Evolutionary conservation across 2,797 vertebrate genomes (phyloP).

Genomic region (Apodemus agrarius): DNA sequence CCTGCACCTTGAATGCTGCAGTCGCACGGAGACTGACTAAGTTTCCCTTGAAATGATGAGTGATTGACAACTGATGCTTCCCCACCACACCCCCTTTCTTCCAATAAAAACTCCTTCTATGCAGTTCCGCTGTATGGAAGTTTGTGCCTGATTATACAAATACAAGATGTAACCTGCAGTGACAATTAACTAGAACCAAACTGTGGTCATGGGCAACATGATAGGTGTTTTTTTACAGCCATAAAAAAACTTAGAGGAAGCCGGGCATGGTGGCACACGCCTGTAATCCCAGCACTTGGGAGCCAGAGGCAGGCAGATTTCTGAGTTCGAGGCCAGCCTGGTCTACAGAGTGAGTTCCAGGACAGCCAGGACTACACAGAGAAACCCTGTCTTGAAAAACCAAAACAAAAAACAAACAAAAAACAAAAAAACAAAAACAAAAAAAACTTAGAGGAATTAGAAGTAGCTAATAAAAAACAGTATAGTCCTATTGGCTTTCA

Average conservation of each 20-base stretch:
- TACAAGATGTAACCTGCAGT: background rate
- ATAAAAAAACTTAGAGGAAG: background rate
- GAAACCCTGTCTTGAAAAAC: no score
- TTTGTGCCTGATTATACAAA: slow-evolving; percentile 10
- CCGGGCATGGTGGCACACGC: no score
- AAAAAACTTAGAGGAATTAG: no score
- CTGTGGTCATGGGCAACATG: background rate
- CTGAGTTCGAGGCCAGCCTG: no score
- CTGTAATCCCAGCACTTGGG: no score
- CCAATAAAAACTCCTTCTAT: slow-evolving; percentile 55
- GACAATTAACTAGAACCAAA: background rate
- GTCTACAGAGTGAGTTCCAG: no score
- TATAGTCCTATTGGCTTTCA: background rate
- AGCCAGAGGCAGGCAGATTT: no score
- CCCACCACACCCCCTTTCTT: background rate
- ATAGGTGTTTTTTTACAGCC: background rate
- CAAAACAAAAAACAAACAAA: background rate
- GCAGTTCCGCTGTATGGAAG: background rate
- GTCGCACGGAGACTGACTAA: slow-evolving; percentile 1
- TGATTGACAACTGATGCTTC: slow-evolving; percentile 11
- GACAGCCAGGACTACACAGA: no score
- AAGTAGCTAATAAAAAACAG: no score
- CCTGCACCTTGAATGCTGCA: slow-evolving; percentile 45
- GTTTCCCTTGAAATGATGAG: slow-evolving; percentile 66
- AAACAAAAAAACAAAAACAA: no score